These are phyloP conservation scores for Bostrychus sinensis DNA, from an alignment of 2,113 vertebrate genomes.

Conservation along the genomic window DNA sequence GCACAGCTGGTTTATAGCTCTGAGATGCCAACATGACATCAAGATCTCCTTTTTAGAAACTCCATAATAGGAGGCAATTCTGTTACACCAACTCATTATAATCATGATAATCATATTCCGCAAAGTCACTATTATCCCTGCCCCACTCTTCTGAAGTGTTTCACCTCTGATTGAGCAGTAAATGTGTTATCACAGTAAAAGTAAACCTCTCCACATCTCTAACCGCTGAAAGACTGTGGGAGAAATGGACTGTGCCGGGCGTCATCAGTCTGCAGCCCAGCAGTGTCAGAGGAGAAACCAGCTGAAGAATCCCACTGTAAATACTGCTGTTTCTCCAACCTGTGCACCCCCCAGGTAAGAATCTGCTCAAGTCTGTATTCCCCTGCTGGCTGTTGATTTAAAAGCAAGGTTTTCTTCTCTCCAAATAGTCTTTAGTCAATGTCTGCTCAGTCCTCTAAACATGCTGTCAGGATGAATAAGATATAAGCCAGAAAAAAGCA, in stretches of 20 bases:
- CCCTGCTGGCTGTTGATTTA: neutral
- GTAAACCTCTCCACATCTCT: slow-evolving; percentile 33
- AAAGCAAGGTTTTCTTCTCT: neutral
- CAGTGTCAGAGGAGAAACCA: slow-evolving; percentile 51
- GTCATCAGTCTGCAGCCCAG: slow-evolving; percentile 44
- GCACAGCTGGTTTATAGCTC: no score
- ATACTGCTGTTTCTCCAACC: slow-evolving; percentile 23
- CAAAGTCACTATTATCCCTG: no score
- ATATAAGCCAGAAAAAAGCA: neutral
- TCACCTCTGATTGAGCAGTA: slow-evolving; percentile 42
- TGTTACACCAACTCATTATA: no score
- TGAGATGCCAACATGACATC: no score
- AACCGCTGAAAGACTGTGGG: slow-evolving; percentile 44
- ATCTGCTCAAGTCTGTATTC: slow-evolving; percentile 23
- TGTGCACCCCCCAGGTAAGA: slow-evolving; percentile 10
- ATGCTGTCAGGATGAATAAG: neutral
- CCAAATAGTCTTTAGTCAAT: neutral
- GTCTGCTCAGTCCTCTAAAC: neutral
- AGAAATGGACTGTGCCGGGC: slow-evolving; percentile 43
- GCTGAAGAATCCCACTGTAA: slow-evolving; percentile 48
- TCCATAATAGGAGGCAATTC: no score
- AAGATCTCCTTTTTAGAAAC: no score
- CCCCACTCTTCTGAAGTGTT: slow-evolving; percentile 10
- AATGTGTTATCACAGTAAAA: slow-evolving; percentile 34
- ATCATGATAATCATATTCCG: no score